Evolutionary conservation across 2,113 vertebrate species (phyloP), one percentile per base, ranked within the genome.

Genomic region (Toxostoma redivivum): DNA sequence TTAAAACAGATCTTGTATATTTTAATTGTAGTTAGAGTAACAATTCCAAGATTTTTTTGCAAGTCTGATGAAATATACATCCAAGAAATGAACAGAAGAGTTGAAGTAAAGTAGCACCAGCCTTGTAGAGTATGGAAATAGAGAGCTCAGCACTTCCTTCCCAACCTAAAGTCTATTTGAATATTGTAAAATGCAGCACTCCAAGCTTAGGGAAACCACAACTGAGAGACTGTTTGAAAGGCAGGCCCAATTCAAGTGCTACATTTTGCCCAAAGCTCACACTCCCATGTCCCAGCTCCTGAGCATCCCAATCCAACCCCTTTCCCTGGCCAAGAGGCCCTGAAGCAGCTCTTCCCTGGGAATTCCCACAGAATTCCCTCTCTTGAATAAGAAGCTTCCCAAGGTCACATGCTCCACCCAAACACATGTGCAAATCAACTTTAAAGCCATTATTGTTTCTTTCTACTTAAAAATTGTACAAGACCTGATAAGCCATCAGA

Each of bases 71-170:
- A 69, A 31, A 48, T 0, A 30, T 8, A 51, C 24, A 86, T 3
- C 48, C 44, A 42, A 69, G 18, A 80, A 79, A 48, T 4, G 2
- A 74, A 67, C 18, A 57, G 11, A 38, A 62, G 25, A 19, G 51
- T 20, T 64, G 30, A 67, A 86, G 58, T 42, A 30, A 79, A 93
- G 60, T 86, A 95, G 95, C 96, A 97, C 91, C 90, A 47, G 31
- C 73, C 27, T 47, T 48, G 24, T 14, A 11, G 33, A 61, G 33
- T 27, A 27, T 0, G 0, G 64, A 85, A 81, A 62, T 3, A 12
- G 35, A 69, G 11, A 73, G 13, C 45, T 17, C 28, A 35, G 42
- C 35, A 8, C 13, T 15, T 71, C 57, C 12, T 47, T 8, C 11
- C 8, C 33, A 23, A 5, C 51, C n/a, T 47, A 42, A 77, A 73